These are phyloP conservation scores for Glyptemys insculpta DNA, from an alignment of 2,797 vertebrate genomes.

Conservation along the genomic window DNA sequence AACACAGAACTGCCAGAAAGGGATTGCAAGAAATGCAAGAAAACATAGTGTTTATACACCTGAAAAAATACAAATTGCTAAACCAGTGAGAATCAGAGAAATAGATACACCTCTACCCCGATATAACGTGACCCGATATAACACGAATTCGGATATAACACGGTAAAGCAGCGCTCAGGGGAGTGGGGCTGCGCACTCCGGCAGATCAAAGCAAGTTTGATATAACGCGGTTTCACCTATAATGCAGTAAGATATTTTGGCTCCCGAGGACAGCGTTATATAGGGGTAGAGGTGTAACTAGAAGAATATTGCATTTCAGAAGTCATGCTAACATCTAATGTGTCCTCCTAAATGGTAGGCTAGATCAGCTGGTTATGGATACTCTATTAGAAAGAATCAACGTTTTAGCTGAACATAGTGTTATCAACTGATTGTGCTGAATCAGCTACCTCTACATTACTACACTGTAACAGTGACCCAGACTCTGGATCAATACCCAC, in stretches of 20 bases:
- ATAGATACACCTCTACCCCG: too few species aligned
- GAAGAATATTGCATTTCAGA: not conserved
- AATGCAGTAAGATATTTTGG: too few species aligned
- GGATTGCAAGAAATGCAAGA: not conserved
- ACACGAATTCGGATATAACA: too few species aligned
- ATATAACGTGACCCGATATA: too few species aligned
- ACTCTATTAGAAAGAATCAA: not conserved
- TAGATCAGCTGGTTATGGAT: not conserved
- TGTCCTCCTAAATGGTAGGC: not conserved
- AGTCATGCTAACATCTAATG: not conserved
- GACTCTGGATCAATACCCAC: conserved; percentile 14
- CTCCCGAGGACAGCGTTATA: too few species aligned
- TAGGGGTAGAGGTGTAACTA: not conserved
- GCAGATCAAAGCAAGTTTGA: too few species aligned
- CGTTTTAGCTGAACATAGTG: not conserved
- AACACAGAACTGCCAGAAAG: not conserved
- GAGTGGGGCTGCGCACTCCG: too few species aligned
- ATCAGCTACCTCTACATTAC: conserved; percentile 7
- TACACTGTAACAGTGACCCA: conserved; percentile 17
- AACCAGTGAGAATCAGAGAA: not conserved
- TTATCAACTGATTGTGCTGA: not conserved
- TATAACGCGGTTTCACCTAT: too few species aligned
- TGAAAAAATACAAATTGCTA: not conserved
- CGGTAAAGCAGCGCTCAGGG: too few species aligned
- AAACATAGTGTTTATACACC: not conserved